Percentiles rank a stretch among this genome's conserved stretches.
Evolutionary conservation across 1,140 invertebrate species (phyloP).

Genomic region (Panagrolaimus sp.): DNA sequence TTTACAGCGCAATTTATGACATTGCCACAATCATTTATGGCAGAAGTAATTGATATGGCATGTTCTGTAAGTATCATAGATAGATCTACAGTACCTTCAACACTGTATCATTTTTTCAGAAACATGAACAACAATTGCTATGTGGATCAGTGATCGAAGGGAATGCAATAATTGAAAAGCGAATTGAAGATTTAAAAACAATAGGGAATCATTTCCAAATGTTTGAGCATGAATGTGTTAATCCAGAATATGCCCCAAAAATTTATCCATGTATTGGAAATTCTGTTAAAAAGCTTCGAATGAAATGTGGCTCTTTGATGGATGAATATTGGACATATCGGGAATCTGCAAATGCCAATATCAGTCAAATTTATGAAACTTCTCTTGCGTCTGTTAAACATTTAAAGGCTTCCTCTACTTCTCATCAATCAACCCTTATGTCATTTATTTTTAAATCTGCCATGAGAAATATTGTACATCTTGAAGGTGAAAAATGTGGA

Average conservation of each 20-base stretch:
- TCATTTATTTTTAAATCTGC: constrained; percentile 12
- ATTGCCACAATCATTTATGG: constrained; percentile 21
- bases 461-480: constrained; percentile 15
- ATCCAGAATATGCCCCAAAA: constrained; percentile 20
- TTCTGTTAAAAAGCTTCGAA: constrained; percentile 15
- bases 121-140: constrained; percentile 34
- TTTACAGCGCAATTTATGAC: constrained; percentile 31
- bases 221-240: constrained; percentile 30
- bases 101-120: not conserved
- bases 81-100: constrained; percentile 7
- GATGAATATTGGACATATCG: constrained; percentile 8
- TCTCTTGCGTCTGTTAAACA: constrained; percentile 14
- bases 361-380: constrained; percentile 13
- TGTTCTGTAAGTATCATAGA: not conserved
- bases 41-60: constrained; percentile 26
- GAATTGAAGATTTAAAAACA: constrained; percentile 29
- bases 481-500: constrained; percentile 20
- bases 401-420: not conserved
- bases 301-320: constrained; percentile 8
- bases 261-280: constrained; percentile 32
- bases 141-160: constrained; percentile 33
- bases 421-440: not conserved
- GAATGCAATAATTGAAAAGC: constrained; percentile 22
- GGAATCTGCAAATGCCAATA: constrained; percentile 17
- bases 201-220: constrained; percentile 31